A percentile compares a stretch with the other conserved stretches of the same genome.
phyloP scores from a whole-genome alignment of 2,113 vertebrate genomes.

The Tragelaphus buxtoni region DNA sequence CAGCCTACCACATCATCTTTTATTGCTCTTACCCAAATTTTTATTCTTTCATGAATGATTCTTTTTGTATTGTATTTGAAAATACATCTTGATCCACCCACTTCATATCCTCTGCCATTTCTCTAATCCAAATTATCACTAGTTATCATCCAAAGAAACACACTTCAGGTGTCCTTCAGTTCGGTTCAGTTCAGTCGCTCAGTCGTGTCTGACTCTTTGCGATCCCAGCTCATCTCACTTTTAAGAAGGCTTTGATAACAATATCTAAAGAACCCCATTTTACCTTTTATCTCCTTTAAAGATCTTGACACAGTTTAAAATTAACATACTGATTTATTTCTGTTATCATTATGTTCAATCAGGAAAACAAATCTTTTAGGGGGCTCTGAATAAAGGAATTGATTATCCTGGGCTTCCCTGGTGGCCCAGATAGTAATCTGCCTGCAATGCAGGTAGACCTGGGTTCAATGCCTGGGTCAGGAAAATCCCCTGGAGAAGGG shows the following conservation, averaged over 20 bases:
- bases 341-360: background rate
- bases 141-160: background rate
- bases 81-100: background rate
- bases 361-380: background rate
- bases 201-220: background rate
- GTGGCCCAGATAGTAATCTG: background rate
- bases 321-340: conserved; percentile 2
- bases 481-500: background rate
- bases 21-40: background rate
- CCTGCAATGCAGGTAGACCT: background rate
- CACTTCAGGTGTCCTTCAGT: background rate
- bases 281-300: conserved; percentile 5
- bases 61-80: background rate
- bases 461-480: background rate
- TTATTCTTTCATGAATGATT: background rate
- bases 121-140: background rate
- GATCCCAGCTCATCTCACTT: background rate
- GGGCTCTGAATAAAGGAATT: background rate
- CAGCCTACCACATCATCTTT: background rate
- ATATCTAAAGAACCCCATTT: background rate
- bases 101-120: background rate
- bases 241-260: background rate
- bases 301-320: background rate
- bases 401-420: background rate
- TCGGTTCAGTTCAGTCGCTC: background rate